Evolutionary conservation across 2,797 vertebrate species (phyloP).

Genomic region (Stomatorhinus walkeri): DNA sequence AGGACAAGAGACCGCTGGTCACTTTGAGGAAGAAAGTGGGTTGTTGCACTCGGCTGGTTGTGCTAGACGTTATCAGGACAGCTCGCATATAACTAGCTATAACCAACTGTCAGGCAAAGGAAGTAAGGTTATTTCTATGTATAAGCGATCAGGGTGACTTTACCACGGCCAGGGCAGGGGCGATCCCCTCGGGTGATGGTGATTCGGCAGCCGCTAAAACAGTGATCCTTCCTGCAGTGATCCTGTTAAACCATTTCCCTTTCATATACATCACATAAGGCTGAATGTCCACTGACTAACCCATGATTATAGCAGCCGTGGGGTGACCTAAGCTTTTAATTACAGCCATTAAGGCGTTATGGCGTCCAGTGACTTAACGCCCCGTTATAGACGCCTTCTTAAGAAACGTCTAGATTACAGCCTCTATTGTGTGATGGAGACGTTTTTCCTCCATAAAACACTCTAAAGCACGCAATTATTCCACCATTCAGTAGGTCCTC

Average conservation of each 20-base stretch:
- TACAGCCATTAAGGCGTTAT: background rate
- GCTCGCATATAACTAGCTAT: background rate
- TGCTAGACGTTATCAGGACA: background rate
- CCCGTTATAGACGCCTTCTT: background rate
- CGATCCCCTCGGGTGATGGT: background rate
- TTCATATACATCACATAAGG: background rate
- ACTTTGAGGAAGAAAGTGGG: background rate
- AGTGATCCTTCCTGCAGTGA: background rate
- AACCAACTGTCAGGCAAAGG: background rate
- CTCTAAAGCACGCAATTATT: background rate
- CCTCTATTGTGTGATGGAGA: background rate
- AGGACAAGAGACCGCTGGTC: background rate
- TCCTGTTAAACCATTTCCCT: background rate
- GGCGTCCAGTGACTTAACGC: background rate
- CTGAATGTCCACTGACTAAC: background rate
- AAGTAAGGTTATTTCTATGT: background rate
- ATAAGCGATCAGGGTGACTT: background rate
- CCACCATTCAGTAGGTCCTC: background rate
- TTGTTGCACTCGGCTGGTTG: background rate
- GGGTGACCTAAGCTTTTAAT: background rate
- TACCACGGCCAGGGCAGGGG: background rate
- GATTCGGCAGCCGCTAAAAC: background rate
- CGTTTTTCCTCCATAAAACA: background rate
- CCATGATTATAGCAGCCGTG: background rate
- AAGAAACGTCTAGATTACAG: background rate